These are phyloP conservation scores for Scomber japonicus DNA, from an alignment of 2,113 vertebrate species.

Conservation along the genomic window DNA sequence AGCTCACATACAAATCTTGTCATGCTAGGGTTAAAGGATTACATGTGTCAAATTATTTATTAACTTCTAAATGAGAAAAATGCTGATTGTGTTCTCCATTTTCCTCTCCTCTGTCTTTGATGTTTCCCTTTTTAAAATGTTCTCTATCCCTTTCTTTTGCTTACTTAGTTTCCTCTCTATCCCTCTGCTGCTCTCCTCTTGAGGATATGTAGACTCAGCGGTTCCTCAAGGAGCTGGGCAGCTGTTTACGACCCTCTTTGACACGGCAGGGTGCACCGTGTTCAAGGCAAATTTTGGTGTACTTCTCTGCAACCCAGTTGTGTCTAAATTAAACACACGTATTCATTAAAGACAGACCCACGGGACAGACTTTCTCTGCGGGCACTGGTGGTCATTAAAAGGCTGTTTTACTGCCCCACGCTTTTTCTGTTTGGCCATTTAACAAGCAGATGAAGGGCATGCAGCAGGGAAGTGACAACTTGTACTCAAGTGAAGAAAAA, in stretches of 20 bases:
- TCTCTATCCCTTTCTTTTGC: conserved; percentile 26
- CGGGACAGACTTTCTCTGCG: conserved; percentile 76
- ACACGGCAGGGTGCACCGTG: conserved; percentile 70
- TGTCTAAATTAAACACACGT: conserved; percentile 81
- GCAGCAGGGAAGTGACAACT: conserved; percentile 43
- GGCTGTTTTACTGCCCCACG: conserved; percentile 52
- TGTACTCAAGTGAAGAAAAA: not conserved
- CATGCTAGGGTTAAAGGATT: not conserved
- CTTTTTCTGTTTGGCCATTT: conserved; percentile 56
- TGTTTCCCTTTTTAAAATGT: conserved; percentile 12
- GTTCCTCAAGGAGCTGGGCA: conserved; percentile 67
- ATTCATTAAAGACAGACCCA: conserved; percentile 75
- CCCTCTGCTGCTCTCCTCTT: conserved; percentile 15
- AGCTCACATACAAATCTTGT: not conserved
- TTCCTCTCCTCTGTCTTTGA: not conserved
- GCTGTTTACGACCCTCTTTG: conserved; percentile 81
- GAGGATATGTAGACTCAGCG: conserved; percentile 78
- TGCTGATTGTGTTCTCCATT: not conserved
- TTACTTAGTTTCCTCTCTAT: conserved; percentile 27
- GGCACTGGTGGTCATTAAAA: conserved; percentile 77
- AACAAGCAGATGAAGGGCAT: conserved; percentile 68
- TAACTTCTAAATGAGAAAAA: not conserved
- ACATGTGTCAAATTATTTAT: not conserved
- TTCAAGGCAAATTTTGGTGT: conserved; percentile 74
- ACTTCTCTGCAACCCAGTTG: conserved; percentile 70